phyloP scores from a whole-genome alignment of 2,797 vertebrate species.

The Oryzias sinensis region DNA sequence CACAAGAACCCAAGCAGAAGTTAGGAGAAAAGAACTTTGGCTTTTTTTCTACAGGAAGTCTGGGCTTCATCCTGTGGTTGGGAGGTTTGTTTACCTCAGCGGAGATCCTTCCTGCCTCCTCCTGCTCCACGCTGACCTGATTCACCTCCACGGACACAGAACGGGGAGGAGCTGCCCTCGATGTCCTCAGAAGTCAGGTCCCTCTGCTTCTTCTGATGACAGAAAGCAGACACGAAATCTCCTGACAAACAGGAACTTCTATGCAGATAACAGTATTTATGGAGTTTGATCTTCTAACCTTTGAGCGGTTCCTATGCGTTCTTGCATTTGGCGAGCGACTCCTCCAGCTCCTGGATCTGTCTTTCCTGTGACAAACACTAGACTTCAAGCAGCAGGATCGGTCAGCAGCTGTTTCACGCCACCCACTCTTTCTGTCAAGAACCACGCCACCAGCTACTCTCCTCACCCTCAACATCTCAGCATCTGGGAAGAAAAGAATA shows the following conservation, averaged over 20 bases:
- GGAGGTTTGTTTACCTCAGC: conserved; percentile 67
- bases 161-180: conserved; percentile 71
- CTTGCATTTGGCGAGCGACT: conserved; percentile 83
- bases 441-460: no score
- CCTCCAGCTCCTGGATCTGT: conserved; percentile 89
- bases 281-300: conserved; percentile 68
- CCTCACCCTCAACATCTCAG: conserved; percentile 91
- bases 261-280: background rate
- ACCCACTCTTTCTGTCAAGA: no score
- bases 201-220: conserved; percentile 69
- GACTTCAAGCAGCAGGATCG: background rate
- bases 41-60: conserved; percentile 65
- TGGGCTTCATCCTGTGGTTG: conserved; percentile 72
- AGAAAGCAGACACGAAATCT: background rate
- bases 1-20: conserved; percentile 21
- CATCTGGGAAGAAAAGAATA: conserved; percentile 71
- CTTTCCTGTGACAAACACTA: conserved; percentile 76
- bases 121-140: conserved; percentile 51
- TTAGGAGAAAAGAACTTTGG: conserved; percentile 25
- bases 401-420: conserved; percentile 2
- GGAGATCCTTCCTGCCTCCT: conserved; percentile 76
- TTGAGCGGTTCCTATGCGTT: conserved; percentile 84
- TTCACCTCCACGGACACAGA: conserved; percentile 76
- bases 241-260: no score
- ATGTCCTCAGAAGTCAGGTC: conserved; percentile 82